Base-by-base conservation (phyloP, 2,888 invertebrate species). In the Brassicogethes aeneus region DNA sequence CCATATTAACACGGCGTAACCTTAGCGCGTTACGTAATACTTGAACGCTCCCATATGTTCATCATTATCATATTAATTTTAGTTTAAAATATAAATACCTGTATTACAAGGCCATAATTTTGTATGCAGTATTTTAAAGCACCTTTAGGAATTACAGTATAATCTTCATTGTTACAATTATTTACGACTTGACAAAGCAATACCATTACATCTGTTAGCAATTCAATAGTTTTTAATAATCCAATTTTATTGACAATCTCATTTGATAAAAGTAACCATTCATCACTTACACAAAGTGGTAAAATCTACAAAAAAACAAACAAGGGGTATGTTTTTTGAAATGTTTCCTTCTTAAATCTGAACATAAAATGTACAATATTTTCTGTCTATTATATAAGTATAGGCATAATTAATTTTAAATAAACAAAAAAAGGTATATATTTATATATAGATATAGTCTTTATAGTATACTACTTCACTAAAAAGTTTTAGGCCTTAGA, bases 141-240 rank as follows among this genome's bases (percentile, higher is more conserved):
- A 13, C 44, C 36, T 16, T 31, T 30, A 10, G 33, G 12, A 37
- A 23, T 35, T 10, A 15, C 33, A 34, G 13, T 17, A 15, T 36
- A 42, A 2, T 45, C 47, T 36, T 54, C 51, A 12, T 39, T 42
- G 16, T 44, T 31, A 16, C 43, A 37, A 31, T 50, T 48, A 53
- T 60, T 60, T 12, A 53, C 49, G 15, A 64, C 43, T 39, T 64
- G 54, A 36, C 60, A 59, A n/a, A 65, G 40, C 13, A 65, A 40
- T 37, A 64, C 52, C 15, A 65, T 36, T 14, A 52, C 45, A 45
- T 65, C 62, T 1, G 59, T 56, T 2, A 65, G 40, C 12, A 60
- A 41, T 38, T 58, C 54, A 7, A 55, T 34, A 13, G 52, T 50
- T 46, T 53, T 54, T 23, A 51, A 42, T 34, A 42, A 40, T 5